Evolutionary conservation across 2,113 vertebrate species (phyloP).

Genomic region (Chlamydotis undulata): DNA sequence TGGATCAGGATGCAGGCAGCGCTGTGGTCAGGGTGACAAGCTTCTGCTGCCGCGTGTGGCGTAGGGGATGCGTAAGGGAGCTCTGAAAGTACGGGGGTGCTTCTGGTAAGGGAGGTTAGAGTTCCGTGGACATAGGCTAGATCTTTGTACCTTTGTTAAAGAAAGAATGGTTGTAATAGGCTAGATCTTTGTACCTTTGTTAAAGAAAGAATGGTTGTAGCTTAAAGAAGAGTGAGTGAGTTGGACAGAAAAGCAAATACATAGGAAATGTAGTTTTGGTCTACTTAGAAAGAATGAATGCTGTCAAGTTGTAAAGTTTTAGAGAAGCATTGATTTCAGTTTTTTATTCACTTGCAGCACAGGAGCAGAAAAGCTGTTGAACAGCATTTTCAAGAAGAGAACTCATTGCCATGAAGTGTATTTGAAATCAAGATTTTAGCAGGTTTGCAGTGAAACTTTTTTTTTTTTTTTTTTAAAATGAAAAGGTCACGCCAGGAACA

Average conservation of each 20-base stretch:
- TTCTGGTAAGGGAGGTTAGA: background rate
- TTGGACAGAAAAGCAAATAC: background rate
- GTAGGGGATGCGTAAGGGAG: background rate
- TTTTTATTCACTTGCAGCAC: background rate
- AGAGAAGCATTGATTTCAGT: background rate
- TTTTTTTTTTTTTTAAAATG: background rate
- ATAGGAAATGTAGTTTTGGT: background rate
- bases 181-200: background rate
- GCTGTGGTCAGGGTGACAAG: background rate
- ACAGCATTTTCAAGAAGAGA: background rate
- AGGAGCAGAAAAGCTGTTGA: slow-evolving; percentile 4
- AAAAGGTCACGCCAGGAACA: background rate
- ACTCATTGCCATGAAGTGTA: background rate
- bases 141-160: background rate
- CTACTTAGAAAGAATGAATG: background rate
- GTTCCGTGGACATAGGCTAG: background rate
- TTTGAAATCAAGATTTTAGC: background rate
- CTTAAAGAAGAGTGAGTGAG: background rate
- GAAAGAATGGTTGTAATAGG: background rate
- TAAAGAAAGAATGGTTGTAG: background rate
- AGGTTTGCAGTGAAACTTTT: background rate
- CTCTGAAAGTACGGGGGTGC: background rate
- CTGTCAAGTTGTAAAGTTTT: background rate
- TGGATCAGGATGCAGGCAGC: background rate
- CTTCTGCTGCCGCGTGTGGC: background rate